These are phyloP conservation scores for Folsomia candida DNA, from an alignment of 2,888 invertebrate species.

Conservation along the genomic window DNA sequence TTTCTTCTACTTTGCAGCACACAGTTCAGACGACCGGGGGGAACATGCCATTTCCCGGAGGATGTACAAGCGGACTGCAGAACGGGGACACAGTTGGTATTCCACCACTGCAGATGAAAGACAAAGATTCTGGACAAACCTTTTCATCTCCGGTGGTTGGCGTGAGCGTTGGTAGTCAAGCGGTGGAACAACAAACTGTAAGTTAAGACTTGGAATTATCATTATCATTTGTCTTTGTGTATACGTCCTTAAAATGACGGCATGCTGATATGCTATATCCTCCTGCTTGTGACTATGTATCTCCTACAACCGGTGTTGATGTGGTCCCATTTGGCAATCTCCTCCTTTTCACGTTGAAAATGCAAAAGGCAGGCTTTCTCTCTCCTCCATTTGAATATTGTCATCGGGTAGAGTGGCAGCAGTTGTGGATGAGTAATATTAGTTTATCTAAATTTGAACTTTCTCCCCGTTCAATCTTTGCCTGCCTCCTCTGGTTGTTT, in stretches of 20 bases:
- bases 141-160: slow-evolving; percentile 53
- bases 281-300: no score
- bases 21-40: slow-evolving; percentile 86
- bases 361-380: background rate
- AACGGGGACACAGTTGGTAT: slow-evolving; percentile 47
- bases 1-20: slow-evolving; percentile 67
- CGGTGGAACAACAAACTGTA: slow-evolving; percentile 53
- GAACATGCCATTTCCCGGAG: slow-evolving; percentile 59
- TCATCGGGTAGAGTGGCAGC: background rate
- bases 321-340: background rate
- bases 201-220: slow-evolving; percentile 7
- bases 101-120: slow-evolving; percentile 38
- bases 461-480: no score
- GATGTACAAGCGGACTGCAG: slow-evolving; percentile 44
- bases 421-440: no score
- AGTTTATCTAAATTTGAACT: no score
- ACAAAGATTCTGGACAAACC: slow-evolving; percentile 46
- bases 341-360: background rate
- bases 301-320: no score
- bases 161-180: slow-evolving; percentile 56
- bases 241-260: background rate
- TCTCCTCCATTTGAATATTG: background rate
- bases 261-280: no score
- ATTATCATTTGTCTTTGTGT: background rate
- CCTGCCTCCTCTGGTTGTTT: background rate